Conservation (phyloP, 1,140 invertebrate genomes). For the Bombyx mandarina region DNA sequence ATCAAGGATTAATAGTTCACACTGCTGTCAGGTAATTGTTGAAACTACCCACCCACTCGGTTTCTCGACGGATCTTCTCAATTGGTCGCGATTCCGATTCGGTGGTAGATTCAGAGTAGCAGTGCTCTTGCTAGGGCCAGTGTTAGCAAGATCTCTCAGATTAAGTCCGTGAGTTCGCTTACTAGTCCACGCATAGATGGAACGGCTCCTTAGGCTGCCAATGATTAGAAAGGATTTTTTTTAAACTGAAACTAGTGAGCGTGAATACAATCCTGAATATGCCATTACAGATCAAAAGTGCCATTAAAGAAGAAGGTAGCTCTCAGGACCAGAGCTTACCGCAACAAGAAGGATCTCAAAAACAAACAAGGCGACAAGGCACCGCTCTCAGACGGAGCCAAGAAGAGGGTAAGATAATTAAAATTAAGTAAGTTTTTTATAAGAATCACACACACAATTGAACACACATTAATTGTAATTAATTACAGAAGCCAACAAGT, state of each 20-base stretch:
- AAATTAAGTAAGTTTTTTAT: neutral
- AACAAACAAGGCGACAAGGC: slow-evolving; percentile 57
- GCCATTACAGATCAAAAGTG: slow-evolving; percentile 74
- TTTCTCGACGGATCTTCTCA: too few species aligned
- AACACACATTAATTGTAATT: slow-evolving; percentile 2
- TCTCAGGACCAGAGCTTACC: slow-evolving; percentile 72
- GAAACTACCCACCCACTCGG: neutral
- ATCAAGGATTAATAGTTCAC: slow-evolving; percentile 80
- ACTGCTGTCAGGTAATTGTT: slow-evolving; percentile 74
- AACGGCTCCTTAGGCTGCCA: too few species aligned
- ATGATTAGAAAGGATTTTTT: too few species aligned
- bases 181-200: neutral
- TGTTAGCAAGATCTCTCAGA: too few species aligned
- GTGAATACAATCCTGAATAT: too few species aligned
- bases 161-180: neutral
- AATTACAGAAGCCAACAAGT: slow-evolving; percentile 47
- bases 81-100: too few species aligned
- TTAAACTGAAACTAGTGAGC: too few species aligned
- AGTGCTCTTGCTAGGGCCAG: too few species aligned
- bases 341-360: slow-evolving; percentile 65
- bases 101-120: too few species aligned
- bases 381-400: slow-evolving; percentile 59
- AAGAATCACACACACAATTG: too few species aligned
- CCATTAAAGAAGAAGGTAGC: slow-evolving; percentile 82
- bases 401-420: slow-evolving; percentile 60